Evolutionary conservation across 2,797 vertebrate species (phyloP), one percentile per base, ranked within the genome.

Genomic region (Phoxinus dragarum): DNA sequence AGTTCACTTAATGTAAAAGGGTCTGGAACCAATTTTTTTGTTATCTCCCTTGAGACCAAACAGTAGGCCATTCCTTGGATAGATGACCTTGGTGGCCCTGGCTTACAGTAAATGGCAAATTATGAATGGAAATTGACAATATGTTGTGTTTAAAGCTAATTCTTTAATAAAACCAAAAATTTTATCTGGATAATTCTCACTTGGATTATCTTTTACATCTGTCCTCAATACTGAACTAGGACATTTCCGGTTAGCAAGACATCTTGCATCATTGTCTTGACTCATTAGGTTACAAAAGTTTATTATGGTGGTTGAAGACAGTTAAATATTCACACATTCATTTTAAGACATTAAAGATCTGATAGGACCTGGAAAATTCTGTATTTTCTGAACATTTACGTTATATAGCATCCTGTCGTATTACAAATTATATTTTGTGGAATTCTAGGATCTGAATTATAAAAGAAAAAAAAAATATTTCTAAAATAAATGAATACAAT

Each of bases 221-320:
- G 64, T 27, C n/a, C 10, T 59, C 40, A 23, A 12, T 73, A 31
- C 49, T 31, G 1, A 52, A 74, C 6, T 64, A 9, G 54, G 17
- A 16, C 17, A 42, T 40, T 84, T 40, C 23, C 0, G 19, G 40
- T 42, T 34, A 44, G 56, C 21, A 49, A 21, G 68, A 73, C 12
- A 5, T 36, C 31, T 36, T 16, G 14, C 6, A 6, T 75, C 19
- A 73, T 38, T 73, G 23, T 67, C 72, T 83, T 84, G 44, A 75
- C 56, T 38, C 42, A 54, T 6, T 52, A 12, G 34, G 34, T 75
- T 67, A 68, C 34, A 31, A 31, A 67, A 52, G 74, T 77, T 84
- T 40, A 83, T 71, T 4, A 34, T 38, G n/a, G 27, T 4, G 74
- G 47, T 59, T 42, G 54, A 36, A 36, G 23, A 38, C 1, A 1